Percentiles rank a stretch among this genome's conserved stretches.
Evolutionary conservation across 1,140 invertebrate genomes (phyloP).

Genomic region (Scaptomyza montana): DNA sequence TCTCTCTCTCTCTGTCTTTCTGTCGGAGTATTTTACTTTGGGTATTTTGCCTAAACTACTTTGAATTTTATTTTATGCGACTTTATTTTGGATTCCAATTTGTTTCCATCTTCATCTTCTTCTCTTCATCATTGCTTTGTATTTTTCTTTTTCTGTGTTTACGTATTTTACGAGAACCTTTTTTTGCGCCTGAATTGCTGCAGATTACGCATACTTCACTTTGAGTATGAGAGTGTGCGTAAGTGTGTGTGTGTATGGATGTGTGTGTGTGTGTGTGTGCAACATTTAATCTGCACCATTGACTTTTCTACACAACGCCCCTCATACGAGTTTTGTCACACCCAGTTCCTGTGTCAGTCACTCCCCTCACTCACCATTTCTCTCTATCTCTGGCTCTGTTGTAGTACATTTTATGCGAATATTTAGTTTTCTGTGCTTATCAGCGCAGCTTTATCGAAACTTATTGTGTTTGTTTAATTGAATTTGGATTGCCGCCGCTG

Average conservation of each 20-base stretch:
- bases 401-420: conserved; percentile 80
- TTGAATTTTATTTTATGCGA: conserved; percentile 70
- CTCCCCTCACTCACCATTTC: neutral
- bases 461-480: conserved; percentile 84
- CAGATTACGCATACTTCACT: conserved; percentile 77
- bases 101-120: conserved; percentile 29
- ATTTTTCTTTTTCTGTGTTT: conserved; percentile 42
- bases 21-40: conserved; percentile 19
- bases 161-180: conserved; percentile 68
- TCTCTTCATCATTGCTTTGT: conserved; percentile 13
- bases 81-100: conserved; percentile 43
- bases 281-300: conserved; percentile 83
- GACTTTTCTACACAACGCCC: conserved; percentile 65
- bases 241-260: conserved; percentile 14
- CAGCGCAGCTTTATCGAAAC: conserved; percentile 81
- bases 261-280: conserved; percentile 43
- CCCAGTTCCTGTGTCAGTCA: conserved; percentile 10
- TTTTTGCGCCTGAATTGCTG: conserved; percentile 82
- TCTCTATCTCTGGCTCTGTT: conserved; percentile 10
- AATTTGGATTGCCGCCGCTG: conserved; percentile 78
- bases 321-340: conserved; percentile 38
- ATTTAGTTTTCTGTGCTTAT: conserved; percentile 80
- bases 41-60: conserved; percentile 57
- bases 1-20: neutral
- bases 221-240: conserved; percentile 23